Base-by-base conservation (phyloP, 2,113 vertebrate species). In the Alectura lathami region DNA sequence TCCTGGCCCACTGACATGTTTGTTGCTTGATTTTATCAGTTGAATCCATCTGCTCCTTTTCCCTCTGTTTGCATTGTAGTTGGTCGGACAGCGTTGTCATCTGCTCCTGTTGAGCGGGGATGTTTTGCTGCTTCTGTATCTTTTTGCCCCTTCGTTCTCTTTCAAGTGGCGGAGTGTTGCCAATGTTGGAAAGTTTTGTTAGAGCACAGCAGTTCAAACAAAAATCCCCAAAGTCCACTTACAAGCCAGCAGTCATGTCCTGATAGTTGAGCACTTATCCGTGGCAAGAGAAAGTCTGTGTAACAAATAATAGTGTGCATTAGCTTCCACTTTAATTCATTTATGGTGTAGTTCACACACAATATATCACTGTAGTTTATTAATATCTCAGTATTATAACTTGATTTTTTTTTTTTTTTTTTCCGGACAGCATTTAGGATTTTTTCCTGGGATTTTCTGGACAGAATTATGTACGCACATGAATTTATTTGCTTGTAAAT, bases 351-450 rank as follows among this genome's bases (percentile, higher is more conserved):
- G 56, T 42, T 89, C 24, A 48, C 77, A 23, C n/a, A 84, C 91
- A 89, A 78, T 70, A 11, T 3, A 78, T 70, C 54, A 40, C 8
- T 43, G 30, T 21, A 5, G 3, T 43, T 74, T 57, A 78, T 69
- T 80, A 94, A 92, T 88, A 79, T 42, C 51, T 20, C 26, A 69
- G 51, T 74, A 75, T 84, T 70, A 78, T 50, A 57, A 59, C 27
- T 24, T 30, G 29, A 51, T 69, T 6, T 70, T 43, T 85, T 57
- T 82, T 62, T 30, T 24, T 47, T 69, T 6, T 70, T 43, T 85
- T 57, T 82, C 56, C 16, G 56, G 54, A 8, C 27, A 30, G 20
- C 59, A 11, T 21, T 74, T n/a, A 50, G 21, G 24, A 23, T n/a
- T 88, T 82, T 77, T 79, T 7, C 50, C 14, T 56, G 48, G 7